Conservation (phyloP, 2,797 vertebrate species). For the Enteromius argenteus region DNA sequence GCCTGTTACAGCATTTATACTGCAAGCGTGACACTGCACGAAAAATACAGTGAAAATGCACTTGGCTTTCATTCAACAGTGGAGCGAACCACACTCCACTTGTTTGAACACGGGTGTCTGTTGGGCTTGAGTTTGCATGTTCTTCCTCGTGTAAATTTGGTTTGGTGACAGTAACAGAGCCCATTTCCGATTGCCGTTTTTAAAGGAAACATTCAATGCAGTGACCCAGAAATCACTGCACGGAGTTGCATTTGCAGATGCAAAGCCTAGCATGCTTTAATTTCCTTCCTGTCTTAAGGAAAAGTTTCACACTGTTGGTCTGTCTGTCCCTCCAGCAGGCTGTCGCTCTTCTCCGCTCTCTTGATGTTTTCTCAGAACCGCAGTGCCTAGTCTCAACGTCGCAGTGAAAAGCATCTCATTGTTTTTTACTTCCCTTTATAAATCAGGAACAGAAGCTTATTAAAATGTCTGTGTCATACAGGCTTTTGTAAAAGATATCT, state of each 20-base stretch:
- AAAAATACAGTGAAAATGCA: not conserved
- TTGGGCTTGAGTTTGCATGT: not conserved
- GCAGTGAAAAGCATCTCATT: not conserved
- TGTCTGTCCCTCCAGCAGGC: not conserved
- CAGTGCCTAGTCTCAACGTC: conserved; percentile 41
- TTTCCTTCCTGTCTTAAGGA: not conserved
- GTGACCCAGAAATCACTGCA: not conserved
- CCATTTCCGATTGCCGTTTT: not conserved
- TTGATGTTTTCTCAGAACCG: not conserved
- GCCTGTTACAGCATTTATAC: not conserved
- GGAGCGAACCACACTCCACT: not conserved
- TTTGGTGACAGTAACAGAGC: not conserved
- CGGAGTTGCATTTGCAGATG: not conserved
- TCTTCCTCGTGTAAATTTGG: not conserved
- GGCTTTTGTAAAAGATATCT: not conserved
- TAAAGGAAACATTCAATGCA: not conserved
- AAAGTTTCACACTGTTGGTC: not conserved
- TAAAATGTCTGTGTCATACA: not conserved
- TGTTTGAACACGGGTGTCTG: not conserved
- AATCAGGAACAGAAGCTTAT: conserved; percentile 8
- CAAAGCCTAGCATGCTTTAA: no score
- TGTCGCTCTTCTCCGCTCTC: not conserved
- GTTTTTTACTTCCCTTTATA: not conserved
- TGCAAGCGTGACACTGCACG: not conserved
- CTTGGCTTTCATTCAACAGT: not conserved